phyloP scores from a whole-genome alignment of 2,113 vertebrate genomes.

The Dunckerocampus dactyliophorus region DNA sequence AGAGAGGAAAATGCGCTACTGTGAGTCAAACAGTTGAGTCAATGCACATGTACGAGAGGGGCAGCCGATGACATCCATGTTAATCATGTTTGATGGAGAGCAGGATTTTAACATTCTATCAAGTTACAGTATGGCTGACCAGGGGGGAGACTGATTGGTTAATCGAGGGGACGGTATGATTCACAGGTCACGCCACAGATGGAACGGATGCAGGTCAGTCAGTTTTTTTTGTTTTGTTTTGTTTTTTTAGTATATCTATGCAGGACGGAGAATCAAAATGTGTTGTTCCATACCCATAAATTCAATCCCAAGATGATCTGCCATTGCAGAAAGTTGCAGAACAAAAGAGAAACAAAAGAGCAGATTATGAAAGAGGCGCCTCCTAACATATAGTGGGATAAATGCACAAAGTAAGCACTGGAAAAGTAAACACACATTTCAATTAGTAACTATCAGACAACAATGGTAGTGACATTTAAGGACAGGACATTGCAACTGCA shows the following conservation, averaged over 20 bases:
- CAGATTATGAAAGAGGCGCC: slow-evolving; percentile 72
- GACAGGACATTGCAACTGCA: slow-evolving; percentile 36
- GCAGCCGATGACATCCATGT: slow-evolving; percentile 59
- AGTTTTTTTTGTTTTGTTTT: slow-evolving; percentile 4
- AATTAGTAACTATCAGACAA: slow-evolving; percentile 23
- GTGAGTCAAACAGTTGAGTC: slow-evolving; percentile 42
- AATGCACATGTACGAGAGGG: slow-evolving; percentile 45
- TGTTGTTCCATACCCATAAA: slow-evolving; percentile 96
- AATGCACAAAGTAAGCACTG: slow-evolving; percentile 47
- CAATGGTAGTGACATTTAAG: slow-evolving; percentile 23
- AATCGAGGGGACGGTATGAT: slow-evolving; percentile 56
- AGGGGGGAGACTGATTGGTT: slow-evolving; percentile 49
- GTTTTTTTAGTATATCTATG: slow-evolving; percentile 34
- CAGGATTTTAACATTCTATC: slow-evolving; percentile 38
- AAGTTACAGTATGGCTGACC: slow-evolving; percentile 45
- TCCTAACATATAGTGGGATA: slow-evolving; percentile 52
- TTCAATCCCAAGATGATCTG: slow-evolving; percentile 99
- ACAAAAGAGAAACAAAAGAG: slow-evolving; percentile 63
- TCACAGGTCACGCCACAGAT: slow-evolving; percentile 58
- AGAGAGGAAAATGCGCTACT: slow-evolving; percentile 17
- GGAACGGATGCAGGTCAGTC: slow-evolving; percentile 54
- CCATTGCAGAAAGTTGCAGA: slow-evolving; percentile 84
- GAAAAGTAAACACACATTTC: slow-evolving; percentile 33
- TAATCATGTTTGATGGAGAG: slow-evolving; percentile 59
- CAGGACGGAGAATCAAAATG: slow-evolving; percentile 76